These are phyloP conservation scores for Crematogaster levior DNA, from an alignment of 2,888 invertebrate species.

Conservation along the genomic window DNA sequence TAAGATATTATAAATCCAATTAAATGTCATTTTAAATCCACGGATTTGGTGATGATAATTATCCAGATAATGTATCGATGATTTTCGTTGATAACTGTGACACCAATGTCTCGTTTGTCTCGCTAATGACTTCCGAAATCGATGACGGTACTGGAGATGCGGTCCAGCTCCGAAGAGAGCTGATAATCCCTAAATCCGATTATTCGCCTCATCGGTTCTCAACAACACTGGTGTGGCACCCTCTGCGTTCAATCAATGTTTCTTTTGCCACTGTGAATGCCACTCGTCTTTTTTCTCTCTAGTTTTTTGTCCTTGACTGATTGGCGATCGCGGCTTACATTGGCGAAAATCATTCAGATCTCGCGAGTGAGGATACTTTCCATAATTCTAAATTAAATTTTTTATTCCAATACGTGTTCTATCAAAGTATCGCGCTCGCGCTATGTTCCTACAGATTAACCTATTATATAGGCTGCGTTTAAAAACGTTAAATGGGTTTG, in stretches of 20 bases:
- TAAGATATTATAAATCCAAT: neutral
- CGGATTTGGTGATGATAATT: neutral
- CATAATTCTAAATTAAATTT: neutral
- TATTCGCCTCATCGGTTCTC: conserved; percentile 82
- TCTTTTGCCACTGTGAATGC: conserved; percentile 66
- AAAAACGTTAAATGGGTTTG: conserved; percentile 12
- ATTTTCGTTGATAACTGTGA: neutral
- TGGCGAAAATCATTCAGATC: neutral
- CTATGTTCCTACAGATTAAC: conserved; percentile 19
- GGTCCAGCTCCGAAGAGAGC: conserved; percentile 74
- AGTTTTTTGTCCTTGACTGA: neutral
- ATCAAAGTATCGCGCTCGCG: neutral
- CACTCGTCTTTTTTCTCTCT: conserved; percentile 33
- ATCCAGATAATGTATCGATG: neutral
- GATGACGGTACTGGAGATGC: conserved; percentile 74
- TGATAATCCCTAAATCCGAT: conserved; percentile 84
- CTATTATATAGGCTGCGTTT: neutral
- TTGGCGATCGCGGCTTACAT: neutral
- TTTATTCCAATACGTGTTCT: neutral
- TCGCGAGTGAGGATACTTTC: neutral
- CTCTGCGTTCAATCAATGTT: conserved; percentile 71
- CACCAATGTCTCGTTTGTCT: conserved; percentile 61
- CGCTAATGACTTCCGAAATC: conserved; percentile 70
- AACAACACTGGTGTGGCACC: conserved; percentile 67
- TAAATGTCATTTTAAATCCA: neutral